phyloP scores from a whole-genome alignment of 2,797 vertebrate genomes.

The Champsocephalus gunnari region DNA sequence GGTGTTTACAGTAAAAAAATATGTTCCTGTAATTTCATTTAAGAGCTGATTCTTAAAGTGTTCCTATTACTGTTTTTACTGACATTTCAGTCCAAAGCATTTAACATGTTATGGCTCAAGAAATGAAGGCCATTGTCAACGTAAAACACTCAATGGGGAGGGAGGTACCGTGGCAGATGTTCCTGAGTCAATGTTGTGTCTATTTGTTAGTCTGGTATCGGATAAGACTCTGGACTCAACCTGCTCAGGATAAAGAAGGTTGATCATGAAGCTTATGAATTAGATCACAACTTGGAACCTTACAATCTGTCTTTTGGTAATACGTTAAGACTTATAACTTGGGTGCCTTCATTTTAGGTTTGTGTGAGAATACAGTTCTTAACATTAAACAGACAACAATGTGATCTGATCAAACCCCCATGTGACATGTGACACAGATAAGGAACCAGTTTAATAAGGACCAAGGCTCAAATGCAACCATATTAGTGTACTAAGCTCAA shows the following conservation, averaged over 20 bases:
- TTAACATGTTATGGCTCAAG: not conserved
- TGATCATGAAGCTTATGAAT: too few species aligned
- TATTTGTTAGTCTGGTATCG: slow-evolving; percentile 7
- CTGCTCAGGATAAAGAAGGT: slow-evolving; percentile 6
- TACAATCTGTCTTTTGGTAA: not conserved
- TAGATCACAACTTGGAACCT: not conserved
- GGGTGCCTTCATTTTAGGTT: not conserved
- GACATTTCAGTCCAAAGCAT: too few species aligned
- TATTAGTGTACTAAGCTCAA: not conserved
- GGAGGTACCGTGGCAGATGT: not conserved
- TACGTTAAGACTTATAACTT: not conserved
- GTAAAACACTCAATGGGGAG: not conserved
- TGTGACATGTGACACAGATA: not conserved
- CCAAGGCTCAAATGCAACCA: not conserved
- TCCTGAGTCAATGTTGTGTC: not conserved
- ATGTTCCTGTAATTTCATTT: not conserved
- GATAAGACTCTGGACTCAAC: slow-evolving; percentile 20
- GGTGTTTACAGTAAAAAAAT: not conserved
- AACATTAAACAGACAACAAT: not conserved
- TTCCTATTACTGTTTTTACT: too few species aligned
- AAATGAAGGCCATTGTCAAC: not conserved
- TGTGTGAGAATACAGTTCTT: not conserved
- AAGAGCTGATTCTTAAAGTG: not conserved
- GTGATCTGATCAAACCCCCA: not conserved
- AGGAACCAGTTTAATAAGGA: not conserved